phyloP scores from a whole-genome alignment of 2,888 invertebrate species.

The Metopia argyrocephala region DNA sequence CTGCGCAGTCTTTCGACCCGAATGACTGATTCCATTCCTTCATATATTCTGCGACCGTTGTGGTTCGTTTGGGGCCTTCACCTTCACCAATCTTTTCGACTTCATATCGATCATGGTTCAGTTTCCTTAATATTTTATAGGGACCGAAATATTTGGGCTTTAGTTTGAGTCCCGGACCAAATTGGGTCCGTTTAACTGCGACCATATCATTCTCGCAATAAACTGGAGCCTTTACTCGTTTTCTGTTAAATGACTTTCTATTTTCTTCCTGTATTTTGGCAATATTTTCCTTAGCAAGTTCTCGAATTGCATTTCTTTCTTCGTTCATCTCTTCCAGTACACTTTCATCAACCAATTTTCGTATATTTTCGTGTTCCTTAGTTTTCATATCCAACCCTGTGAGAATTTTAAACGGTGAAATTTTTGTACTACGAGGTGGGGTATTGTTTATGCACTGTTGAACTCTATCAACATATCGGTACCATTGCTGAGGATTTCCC shows the following conservation, averaged over 20 bases:
- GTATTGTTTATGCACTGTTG: conserved; percentile 18
- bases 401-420: conserved; percentile 5
- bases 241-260: background rate
- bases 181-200: conserved; percentile 18
- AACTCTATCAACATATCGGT: background rate
- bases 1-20: too few species aligned
- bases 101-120: conserved; percentile 2
- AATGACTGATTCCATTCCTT: too few species aligned
- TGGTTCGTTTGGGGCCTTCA: too few species aligned
- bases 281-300: conserved; percentile 10
- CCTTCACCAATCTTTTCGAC: conserved; percentile 5
- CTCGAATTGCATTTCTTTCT: background rate
- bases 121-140: background rate
- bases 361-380: background rate
- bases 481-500: conserved; percentile 10
- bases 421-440: background rate
- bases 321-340: background rate
- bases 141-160: conserved; percentile 26
- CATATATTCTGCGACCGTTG: too few species aligned
- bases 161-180: conserved; percentile 7
- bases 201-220: too few species aligned
- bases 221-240: background rate
- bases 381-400: background rate
- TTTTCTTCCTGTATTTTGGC: background rate
- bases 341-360: background rate